Percentiles rank a stretch among this genome's conserved stretches.
Conservation (phyloP, 1,140 invertebrate genomes). For the Lasioglossum albipes region DNA sequence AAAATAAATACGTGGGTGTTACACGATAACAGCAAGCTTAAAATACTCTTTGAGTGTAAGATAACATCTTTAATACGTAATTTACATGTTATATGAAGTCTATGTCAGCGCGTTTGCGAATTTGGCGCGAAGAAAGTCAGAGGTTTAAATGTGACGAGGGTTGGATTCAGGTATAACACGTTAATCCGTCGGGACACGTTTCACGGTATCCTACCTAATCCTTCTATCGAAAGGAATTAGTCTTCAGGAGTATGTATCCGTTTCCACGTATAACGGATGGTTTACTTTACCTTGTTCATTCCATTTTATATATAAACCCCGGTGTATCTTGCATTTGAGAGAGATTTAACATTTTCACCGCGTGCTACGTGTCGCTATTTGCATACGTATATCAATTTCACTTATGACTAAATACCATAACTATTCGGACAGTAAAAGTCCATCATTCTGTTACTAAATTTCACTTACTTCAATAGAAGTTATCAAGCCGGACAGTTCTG, state of each 20-base stretch:
- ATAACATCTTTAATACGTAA: not conserved
- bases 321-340: not conserved
- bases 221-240: constrained; percentile 49
- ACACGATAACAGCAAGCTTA: not conserved
- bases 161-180: constrained; percentile 40
- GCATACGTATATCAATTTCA: too few relatives aligned
- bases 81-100: not conserved
- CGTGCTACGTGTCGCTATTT: too few relatives aligned
- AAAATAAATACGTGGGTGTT: too few relatives aligned
- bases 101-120: constrained; percentile 21
- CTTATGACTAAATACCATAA: too few relatives aligned
- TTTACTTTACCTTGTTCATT: not conserved
- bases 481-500: too few relatives aligned
- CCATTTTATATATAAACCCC: not conserved
- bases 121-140: constrained; percentile 32
- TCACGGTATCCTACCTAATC: constrained; percentile 37
- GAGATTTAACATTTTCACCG: too few relatives aligned
- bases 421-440: too few relatives aligned
- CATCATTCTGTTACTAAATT: too few relatives aligned
- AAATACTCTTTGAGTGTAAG: not conserved
- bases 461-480: too few relatives aligned
- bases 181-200: constrained; percentile 33
- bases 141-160: constrained; percentile 44
- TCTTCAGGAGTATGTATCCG: constrained; percentile 14
- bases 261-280: not conserved